Base-by-base conservation (phyloP, 2,113 vertebrate genomes). In the Epinephelus cyanopodus region DNA sequence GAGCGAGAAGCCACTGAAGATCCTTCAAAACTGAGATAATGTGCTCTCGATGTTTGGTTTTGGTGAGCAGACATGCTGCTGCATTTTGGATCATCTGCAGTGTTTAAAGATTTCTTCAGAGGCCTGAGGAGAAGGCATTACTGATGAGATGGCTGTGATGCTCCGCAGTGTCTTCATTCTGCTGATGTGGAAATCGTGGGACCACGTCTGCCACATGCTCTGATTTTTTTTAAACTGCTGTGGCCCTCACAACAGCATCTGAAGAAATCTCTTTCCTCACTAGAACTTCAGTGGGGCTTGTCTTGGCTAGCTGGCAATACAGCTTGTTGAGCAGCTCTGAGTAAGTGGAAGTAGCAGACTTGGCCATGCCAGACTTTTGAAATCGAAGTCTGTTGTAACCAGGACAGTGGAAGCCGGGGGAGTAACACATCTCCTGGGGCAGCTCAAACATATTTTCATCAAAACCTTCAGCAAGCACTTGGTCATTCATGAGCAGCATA, bases 171-270 rank as follows among this genome's bases (percentile, higher is more conserved):
- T 97, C 96, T 0, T 90, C 77, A 0, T 93, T 95, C 67, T 97
- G 96, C 7, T 98, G 97, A 83, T 96, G 96, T 2, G 96, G 97
- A n/a, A 97, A 98, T 23, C 96, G 90, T 4, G 92, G 94, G 7
- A 98, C 97, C 2, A 97, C 96, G 1, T 96, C 96, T 0, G 96
- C 96, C 78, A 96, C 92, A 1, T 97, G 95, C 5, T 98, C 96
- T 0, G 95, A 93, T 74, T 97, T 96, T 90, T 98, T 98, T 18
- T 97, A 97, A 19, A 98, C 94, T 0, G 96, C 96, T 0, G 95
- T 96, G 52, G 96, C 96, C 0, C 97, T 93, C 9, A 98, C 66
- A 0, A 96, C 0, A 0, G 95, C 71, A 0, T 94, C 95, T 0
- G 18, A 56, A 0, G 97, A 97, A 0, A 95, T 96, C 0, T 86